Conservation (phyloP, 2,888 invertebrate genomes). For the Altica lythri region DNA sequence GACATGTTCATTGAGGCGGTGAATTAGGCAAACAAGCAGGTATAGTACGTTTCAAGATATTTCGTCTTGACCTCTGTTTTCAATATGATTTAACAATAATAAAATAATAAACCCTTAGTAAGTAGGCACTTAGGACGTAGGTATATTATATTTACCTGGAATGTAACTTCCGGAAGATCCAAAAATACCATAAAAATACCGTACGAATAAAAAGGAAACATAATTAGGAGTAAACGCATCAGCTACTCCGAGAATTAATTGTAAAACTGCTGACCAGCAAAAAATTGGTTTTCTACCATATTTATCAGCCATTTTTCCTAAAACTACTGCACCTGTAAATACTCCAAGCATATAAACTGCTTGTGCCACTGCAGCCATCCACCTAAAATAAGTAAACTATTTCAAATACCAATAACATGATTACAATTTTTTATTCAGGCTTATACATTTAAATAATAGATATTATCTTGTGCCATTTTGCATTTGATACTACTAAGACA, state of each 20-base stretch:
- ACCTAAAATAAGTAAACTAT: constrained; percentile 56
- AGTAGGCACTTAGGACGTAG: too few species aligned
- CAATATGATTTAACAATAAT: too few species aligned
- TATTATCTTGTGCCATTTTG: too few species aligned
- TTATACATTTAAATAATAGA: too few species aligned
- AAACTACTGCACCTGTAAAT: constrained; percentile 75
- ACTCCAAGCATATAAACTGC: constrained; percentile 83
- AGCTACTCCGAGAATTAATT: constrained; percentile 67
- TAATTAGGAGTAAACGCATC: constrained; percentile 81
- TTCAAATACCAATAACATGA: too few species aligned
- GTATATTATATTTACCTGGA: constrained; percentile 42
- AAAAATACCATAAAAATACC: constrained; percentile 66
- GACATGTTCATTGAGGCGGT: too few species aligned
- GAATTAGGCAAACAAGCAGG: too few species aligned
- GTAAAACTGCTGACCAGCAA: constrained; percentile 74
- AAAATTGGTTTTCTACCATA: constrained; percentile 80
- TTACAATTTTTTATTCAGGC: too few species aligned
- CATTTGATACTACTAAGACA: too few species aligned
- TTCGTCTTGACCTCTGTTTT: too few species aligned
- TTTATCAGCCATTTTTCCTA: constrained; percentile 77
- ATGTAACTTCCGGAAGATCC: constrained; percentile 80
- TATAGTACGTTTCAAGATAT: too few species aligned
- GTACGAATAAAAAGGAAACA: constrained; percentile 69
- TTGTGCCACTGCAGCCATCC: constrained; percentile 83
- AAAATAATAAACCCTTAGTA: too few species aligned